Conservation (phyloP, 2,113 vertebrate genomes). For the Numida meleagris region DNA sequence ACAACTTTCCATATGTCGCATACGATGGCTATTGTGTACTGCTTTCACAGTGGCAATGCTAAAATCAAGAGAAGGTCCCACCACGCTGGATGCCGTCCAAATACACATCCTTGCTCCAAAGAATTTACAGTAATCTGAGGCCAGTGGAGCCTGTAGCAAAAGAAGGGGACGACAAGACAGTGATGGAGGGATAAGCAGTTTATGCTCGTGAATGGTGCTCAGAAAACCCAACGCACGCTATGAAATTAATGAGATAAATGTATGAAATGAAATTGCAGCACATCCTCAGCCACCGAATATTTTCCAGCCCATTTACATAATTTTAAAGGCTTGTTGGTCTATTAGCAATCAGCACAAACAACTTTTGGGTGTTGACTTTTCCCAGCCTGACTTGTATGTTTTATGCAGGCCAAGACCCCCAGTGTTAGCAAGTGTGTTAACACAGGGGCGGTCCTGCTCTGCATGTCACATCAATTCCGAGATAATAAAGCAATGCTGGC, state of each 20-base stretch:
- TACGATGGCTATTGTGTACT: neutral
- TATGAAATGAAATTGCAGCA: neutral
- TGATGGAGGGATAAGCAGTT: neutral
- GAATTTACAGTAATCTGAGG: neutral
- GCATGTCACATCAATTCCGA: neutral
- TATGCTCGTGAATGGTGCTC: neutral
- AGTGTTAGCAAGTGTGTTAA: rapidly evolving
- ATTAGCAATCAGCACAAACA: neutral
- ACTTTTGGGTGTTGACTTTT: neutral
- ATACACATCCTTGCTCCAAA: neutral
- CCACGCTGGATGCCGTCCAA: neutral
- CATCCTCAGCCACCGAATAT: neutral
- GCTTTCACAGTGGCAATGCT: neutral
- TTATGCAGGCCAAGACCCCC: neutral
- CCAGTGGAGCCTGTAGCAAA: neutral
- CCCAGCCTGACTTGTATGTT: neutral
- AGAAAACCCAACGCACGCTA: neutral
- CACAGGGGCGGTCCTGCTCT: neutral
- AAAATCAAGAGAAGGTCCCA: neutral
- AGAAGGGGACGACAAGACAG: neutral
- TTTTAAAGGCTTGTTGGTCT: neutral
- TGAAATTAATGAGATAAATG: constrained; percentile 11
- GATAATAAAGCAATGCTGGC: rapidly evolving
- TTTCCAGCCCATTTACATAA: neutral
- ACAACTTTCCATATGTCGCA: neutral